Base-by-base conservation (phyloP, 2,888 invertebrate genomes). In the Cyrtodaria siliqua region DNA sequence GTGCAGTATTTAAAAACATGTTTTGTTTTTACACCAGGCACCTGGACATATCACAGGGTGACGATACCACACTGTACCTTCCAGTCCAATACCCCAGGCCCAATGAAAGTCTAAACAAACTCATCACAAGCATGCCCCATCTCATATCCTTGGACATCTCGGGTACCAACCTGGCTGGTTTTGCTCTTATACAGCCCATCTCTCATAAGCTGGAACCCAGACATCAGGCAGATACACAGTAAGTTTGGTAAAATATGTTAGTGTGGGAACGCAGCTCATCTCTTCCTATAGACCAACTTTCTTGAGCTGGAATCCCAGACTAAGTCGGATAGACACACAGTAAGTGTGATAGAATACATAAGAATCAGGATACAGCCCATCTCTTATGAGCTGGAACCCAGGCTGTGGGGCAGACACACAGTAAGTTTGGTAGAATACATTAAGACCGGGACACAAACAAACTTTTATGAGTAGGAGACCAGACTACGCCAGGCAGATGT, bases 81-180 rank as follows among this genome's bases (percentile, higher is more conserved):
- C 95, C 96, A 83, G 96, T 96, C 4, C 95, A 95, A 77, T 98
- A 96, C 92, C 94, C 95, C 40, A 95, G 96, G 86, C 96, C 97
- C 2, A 96, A 82, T 16, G 59, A 96, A 93, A 94, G 95, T 78
- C 93, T 99, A 47, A 94, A 95, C 24, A 94, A 94, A 84, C 94
- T 99, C 42, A 95, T 98, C 14, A 94, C 94, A 60, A 95, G 94
- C 90, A 94, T 99, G 86, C 96, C 96, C 0, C 93, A 95, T 60
- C 93, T 99, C 72, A 95, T 95, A 49, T 97, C 97, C 26, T 94
- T 99, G 86, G 99, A 99, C 93, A 97, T 99, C 91, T 98, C 98
- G 2, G 98, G 98, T 16, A 99, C 99, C 20, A 98, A 99, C 94
- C 94, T 99, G 81, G 97, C 98, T 47, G 97, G 98, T 16, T 95